A percentile compares a stretch with the other conserved stretches of the same genome.
Evolutionary conservation across 2,888 invertebrate species (phyloP).

Genomic region (Sthenelais limicola): DNA sequence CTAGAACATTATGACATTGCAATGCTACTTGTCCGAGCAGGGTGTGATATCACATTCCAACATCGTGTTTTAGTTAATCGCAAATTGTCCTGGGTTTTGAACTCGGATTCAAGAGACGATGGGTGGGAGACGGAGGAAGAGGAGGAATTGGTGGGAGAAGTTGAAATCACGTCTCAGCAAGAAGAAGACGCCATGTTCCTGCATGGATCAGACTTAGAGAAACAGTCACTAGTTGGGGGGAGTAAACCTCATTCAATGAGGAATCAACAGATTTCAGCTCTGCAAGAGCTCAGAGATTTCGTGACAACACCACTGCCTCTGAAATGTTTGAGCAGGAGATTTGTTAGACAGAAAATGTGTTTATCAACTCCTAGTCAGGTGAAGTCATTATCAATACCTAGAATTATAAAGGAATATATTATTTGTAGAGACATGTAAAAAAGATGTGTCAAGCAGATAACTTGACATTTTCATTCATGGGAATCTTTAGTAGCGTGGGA

Average conservation of each 20-base stretch:
- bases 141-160: slow-evolving; percentile 6
- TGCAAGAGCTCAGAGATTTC: not conserved
- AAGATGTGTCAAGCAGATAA: no score
- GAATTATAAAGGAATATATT: slow-evolving; percentile 10
- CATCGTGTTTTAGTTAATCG: not conserved
- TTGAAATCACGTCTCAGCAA: no score
- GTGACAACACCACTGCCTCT: not conserved
- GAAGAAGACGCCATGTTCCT: not conserved
- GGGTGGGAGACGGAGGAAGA: slow-evolving; percentile 28
- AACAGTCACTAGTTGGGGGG: no score
- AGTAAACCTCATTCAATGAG: not conserved
- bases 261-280: not conserved
- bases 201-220: no score
- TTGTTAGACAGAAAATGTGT: slow-evolving; percentile 3
- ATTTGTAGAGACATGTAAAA: slow-evolving; percentile 15
- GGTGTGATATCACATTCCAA: not conserved
- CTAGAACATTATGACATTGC: slow-evolving; percentile 11
- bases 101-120: not conserved
- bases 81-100: no score
- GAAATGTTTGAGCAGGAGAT: not conserved
- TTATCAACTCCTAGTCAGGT: not conserved
- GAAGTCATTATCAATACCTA: not conserved
- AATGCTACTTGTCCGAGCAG: slow-evolving; percentile 9
- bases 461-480: no score
- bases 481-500: no score